Percentiles rank a stretch among this genome's conserved stretches.
phyloP scores from a whole-genome alignment of 2,888 invertebrate species.

The Cataglyphis altisquamis region DNA sequence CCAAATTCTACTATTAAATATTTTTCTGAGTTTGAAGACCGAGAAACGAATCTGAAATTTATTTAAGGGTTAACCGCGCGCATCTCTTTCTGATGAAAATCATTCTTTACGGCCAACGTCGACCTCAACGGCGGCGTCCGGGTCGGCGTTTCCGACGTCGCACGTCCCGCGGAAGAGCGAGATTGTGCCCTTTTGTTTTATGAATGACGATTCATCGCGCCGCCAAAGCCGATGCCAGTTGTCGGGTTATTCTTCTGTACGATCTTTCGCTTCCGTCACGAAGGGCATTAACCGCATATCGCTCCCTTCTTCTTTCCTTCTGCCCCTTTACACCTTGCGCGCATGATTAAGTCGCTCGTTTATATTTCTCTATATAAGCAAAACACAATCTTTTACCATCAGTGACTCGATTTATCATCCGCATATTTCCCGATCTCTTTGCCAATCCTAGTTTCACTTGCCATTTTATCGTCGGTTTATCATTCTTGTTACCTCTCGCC shows the following conservation, averaged over 20 bases:
- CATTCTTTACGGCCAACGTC: slow-evolving; percentile 28
- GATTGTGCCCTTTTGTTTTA: slow-evolving; percentile 47
- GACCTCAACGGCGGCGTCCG: slow-evolving; percentile 19
- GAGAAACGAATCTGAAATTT: slow-evolving; percentile 19
- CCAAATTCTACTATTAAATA: not conserved
- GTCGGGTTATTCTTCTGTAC: slow-evolving; percentile 35
- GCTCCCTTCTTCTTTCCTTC: not conserved
- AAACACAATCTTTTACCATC: slow-evolving; percentile 28
- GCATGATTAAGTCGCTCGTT: slow-evolving; percentile 47
- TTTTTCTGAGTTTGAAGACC: not conserved
- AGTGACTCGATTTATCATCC: slow-evolving; percentile 29
- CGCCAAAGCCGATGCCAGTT: slow-evolving; percentile 24
- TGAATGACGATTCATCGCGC: slow-evolving; percentile 45
- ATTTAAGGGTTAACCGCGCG: not conserved
- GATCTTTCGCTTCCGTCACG: not conserved
- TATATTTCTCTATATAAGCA: slow-evolving; percentile 33
- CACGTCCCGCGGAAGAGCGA: slow-evolving; percentile 21
- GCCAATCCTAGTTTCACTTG: not conserved
- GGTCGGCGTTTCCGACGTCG: slow-evolving; percentile 19
- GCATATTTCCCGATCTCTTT: slow-evolving; percentile 1
- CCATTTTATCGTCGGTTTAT: not conserved
- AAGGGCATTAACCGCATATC: not conserved
- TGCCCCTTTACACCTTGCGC: slow-evolving; percentile 3
- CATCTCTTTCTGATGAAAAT: not conserved
- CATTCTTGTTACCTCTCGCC: not conserved